Evolutionary conservation across 2,797 vertebrate genomes (phyloP).

Genomic region (Chelon labrosus): DNA sequence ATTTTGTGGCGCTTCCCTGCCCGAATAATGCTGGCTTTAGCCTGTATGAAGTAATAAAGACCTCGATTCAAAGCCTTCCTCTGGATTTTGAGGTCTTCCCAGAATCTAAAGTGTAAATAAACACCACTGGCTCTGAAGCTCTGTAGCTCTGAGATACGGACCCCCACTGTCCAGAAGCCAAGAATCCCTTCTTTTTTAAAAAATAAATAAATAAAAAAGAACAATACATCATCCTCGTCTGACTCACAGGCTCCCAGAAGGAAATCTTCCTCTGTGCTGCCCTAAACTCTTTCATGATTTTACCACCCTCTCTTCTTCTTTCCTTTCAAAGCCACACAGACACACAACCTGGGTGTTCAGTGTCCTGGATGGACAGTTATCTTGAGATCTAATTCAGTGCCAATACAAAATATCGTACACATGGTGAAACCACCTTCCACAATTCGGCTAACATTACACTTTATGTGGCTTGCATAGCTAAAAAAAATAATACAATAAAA

Average conservation of each 20-base stretch:
- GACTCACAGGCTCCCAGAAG: conserved; percentile 42
- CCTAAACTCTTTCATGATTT: conserved; percentile 7
- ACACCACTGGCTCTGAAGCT: conserved; percentile 19
- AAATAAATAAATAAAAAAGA: conserved; percentile 9
- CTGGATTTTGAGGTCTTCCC: conserved; percentile 22
- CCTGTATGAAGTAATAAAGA: conserved; percentile 4
- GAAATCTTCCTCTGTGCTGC: conserved; percentile 14
- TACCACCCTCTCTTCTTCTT: neutral
- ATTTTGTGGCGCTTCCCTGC: neutral
- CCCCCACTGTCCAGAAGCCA: conserved; percentile 30
- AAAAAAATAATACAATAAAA: neutral
- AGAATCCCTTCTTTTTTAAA: neutral
- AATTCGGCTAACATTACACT: neutral
- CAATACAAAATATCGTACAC: neutral
- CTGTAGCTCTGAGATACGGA: conserved; percentile 31
- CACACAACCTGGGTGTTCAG: conserved; percentile 3
- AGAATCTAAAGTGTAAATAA: conserved; percentile 37
- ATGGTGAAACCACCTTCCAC: no score
- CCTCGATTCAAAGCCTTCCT: conserved; percentile 17
- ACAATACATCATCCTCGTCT: conserved; percentile 34
- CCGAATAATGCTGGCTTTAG: conserved; percentile 5
- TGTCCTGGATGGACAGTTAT: neutral
- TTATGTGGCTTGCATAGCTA: neutral
- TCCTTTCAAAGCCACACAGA: neutral
- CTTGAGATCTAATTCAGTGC: conserved; percentile 2